Evolutionary conservation across 1,140 invertebrate species (phyloP).

Genomic region (Pseudoatta argentina): DNA sequence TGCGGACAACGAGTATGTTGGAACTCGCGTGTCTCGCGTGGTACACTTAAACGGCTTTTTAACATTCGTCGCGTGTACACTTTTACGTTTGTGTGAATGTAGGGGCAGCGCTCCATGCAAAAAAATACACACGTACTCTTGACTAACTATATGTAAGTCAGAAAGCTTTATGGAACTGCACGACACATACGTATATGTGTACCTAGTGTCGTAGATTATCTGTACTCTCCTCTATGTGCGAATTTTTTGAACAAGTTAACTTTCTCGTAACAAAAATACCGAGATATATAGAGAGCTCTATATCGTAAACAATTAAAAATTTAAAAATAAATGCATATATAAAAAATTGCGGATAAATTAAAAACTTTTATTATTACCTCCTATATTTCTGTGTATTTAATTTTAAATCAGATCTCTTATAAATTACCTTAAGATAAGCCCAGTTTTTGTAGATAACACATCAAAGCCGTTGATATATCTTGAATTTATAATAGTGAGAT

Average conservation of each 20-base stretch:
- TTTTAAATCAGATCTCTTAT: not conserved
- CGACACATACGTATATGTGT: not conserved
- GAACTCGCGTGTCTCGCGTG: slow-evolving; percentile 61
- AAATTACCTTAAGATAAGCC: not conserved
- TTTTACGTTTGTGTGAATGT: slow-evolving; percentile 25
- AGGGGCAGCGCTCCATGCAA: slow-evolving; percentile 50
- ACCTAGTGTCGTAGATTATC: not conserved
- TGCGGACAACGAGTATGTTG: slow-evolving; percentile 26
- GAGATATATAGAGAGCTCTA: not conserved
- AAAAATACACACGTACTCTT: slow-evolving; percentile 66
- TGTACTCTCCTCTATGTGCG: not conserved
- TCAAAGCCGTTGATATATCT: slow-evolving; percentile 12
- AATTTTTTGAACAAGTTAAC: slow-evolving; percentile 20
- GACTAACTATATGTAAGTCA: slow-evolving; percentile 17
- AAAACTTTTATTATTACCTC: not conserved
- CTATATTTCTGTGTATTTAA: not conserved
- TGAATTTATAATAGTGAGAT: slow-evolving; percentile 8
- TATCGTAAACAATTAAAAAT: not conserved
- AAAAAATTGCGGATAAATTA: not conserved
- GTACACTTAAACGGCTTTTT: slow-evolving; percentile 65
- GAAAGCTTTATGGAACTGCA: not conserved
- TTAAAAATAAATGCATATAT: too few species aligned
- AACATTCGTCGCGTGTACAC: slow-evolving; percentile 71
- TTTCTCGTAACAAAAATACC: slow-evolving; percentile 1
- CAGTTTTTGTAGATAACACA: not conserved